Evolutionary conservation across 2,797 vertebrate genomes (phyloP).

Genomic region (Malurus leucopterus): DNA sequence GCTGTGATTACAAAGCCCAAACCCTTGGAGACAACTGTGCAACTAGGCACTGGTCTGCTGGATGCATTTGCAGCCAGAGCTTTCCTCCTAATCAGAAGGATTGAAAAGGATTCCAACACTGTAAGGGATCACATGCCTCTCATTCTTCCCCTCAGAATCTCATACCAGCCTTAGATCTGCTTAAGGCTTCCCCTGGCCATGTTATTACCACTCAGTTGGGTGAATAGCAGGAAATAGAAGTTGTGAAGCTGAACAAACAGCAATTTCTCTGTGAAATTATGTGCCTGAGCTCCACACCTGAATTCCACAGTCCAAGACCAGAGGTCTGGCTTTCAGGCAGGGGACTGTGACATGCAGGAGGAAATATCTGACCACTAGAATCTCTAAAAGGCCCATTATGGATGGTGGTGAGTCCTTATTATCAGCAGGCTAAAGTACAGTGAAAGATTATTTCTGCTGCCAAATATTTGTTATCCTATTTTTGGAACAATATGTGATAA

Average conservation of each 20-base stretch:
- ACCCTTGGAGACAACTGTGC: neutral
- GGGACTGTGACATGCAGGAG: neutral
- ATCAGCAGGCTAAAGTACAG: neutral
- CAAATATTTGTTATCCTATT: neutral
- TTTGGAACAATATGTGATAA: neutral
- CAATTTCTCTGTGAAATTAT: neutral
- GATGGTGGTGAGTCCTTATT: neutral
- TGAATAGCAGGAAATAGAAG: neutral
- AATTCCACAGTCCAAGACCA: neutral
- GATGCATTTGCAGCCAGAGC: neutral
- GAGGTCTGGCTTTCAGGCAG: neutral
- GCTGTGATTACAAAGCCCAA: neutral
- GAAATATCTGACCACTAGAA: neutral
- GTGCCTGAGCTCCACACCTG: neutral
- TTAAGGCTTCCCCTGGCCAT: neutral
- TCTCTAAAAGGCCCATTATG: neutral
- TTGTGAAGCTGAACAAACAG: neutral
- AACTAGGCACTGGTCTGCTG: neutral
- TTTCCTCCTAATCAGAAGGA: neutral
- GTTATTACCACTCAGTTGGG: neutral
- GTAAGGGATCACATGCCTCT: neutral
- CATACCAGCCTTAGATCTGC: neutral
- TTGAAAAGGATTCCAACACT: neutral
- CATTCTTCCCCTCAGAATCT: neutral
- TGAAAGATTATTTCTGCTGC: neutral